These are phyloP conservation scores for Ectemnius continuus DNA, from an alignment of 2,888 invertebrate genomes.

Conservation along the genomic window DNA sequence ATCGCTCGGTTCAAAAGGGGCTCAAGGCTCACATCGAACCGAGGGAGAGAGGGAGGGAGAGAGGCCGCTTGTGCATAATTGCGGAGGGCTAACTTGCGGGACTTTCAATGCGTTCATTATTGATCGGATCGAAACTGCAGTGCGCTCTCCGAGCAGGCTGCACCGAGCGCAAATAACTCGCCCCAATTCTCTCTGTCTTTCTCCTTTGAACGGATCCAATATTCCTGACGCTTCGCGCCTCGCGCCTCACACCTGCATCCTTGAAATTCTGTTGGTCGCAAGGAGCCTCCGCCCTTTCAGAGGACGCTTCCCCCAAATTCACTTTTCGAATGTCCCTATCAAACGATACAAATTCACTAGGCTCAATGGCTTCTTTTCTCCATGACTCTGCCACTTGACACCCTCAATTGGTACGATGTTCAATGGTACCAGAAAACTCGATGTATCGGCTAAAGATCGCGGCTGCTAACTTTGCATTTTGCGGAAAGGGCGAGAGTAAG, in stretches of 20 bases:
- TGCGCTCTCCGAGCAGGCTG: neutral
- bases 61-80: neutral
- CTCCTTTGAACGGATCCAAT: neutral
- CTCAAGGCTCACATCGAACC: too few species aligned
- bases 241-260: too few species aligned
- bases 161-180: too few species aligned
- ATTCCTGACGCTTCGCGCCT: neutral
- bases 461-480: slow-evolving; percentile 14
- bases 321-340: neutral
- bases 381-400: neutral
- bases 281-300: neutral
- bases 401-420: neutral
- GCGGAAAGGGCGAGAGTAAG: neutral
- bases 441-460: neutral
- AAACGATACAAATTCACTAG: neutral
- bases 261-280: neutral
- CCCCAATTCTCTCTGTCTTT: too few species aligned
- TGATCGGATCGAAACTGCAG: slow-evolving; percentile 1
- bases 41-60: too few species aligned
- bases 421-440: neutral
- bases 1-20: too few species aligned
- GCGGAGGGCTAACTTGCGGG: neutral
- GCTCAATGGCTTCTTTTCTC: neutral
- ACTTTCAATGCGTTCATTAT: slow-evolving; percentile 4
- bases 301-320: neutral